Evolutionary conservation across 2,797 vertebrate species (phyloP).

Genomic region (Aldrovandia affinis): DNA sequence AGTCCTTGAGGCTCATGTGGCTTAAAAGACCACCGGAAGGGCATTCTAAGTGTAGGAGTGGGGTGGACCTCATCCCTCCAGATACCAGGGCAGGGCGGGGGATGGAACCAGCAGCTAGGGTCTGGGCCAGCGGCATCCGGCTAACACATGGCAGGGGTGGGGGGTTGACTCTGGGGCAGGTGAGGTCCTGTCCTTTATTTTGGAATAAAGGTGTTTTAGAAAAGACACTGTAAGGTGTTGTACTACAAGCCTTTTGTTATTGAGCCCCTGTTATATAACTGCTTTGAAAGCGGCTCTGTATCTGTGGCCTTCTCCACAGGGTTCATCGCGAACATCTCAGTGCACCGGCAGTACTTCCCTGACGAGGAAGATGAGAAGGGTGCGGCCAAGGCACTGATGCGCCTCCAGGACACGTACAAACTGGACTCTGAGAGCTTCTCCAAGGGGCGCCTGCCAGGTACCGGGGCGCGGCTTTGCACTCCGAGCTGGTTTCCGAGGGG

Average conservation of each 20-base stretch:
- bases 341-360: constrained; percentile 91
- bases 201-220: too few species aligned
- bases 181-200: not conserved
- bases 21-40: too few species aligned
- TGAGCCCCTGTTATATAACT: not conserved
- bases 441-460: constrained; percentile 89
- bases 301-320: constrained; percentile 65
- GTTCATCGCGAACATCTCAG: constrained; percentile 91
- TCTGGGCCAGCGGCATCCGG: too few species aligned
- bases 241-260: not conserved
- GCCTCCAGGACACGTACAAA: constrained; percentile 94
- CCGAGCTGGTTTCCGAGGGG: not conserved
- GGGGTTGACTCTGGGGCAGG: too few species aligned
- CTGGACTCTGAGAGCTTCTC: constrained; percentile 91
- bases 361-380: constrained; percentile 90
- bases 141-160: too few species aligned
- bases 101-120: too few species aligned
- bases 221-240: too few species aligned
- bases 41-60: too few species aligned
- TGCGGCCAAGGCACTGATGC: constrained; percentile 93
- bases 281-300: not conserved
- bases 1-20: too few species aligned
- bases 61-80: too few species aligned
- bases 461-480: not conserved
- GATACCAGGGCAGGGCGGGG: too few species aligned